Percentiles rank a stretch among this genome's conserved stretches.
These are phyloP conservation scores for Ptychobarbus kaznakovi DNA, from an alignment of 2,797 vertebrate genomes.

Conservation along the genomic window DNA sequence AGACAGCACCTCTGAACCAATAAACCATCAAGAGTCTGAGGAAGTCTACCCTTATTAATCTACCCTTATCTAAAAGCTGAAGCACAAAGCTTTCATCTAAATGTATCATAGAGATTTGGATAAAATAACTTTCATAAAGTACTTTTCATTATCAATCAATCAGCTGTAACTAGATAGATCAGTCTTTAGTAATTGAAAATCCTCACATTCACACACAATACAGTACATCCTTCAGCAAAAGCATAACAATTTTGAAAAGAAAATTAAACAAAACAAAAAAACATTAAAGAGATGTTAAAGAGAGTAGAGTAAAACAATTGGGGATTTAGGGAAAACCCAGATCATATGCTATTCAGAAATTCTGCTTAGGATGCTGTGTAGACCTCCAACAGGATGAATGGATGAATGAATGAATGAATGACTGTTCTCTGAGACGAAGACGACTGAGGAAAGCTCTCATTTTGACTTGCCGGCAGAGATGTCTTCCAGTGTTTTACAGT, in stretches of 20 bases:
- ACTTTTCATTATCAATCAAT: constrained; percentile 3
- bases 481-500: not conserved
- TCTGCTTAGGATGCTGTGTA: not conserved
- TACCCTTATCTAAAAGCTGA: not conserved
- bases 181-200: not conserved
- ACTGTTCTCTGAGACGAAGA: constrained; percentile 18
- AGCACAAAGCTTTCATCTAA: not conserved
- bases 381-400: constrained; percentile 7
- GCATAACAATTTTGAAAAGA: not conserved
- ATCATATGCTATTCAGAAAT: not conserved
- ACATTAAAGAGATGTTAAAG: not conserved
- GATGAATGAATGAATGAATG: constrained; percentile 39
- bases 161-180: not conserved
- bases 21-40: not conserved
- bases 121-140: not conserved
- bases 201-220: not conserved
- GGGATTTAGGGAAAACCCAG: not conserved
- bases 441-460: constrained; percentile 24
- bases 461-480: not conserved
- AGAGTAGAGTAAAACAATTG: not conserved
- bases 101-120: not conserved
- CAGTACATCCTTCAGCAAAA: not conserved
- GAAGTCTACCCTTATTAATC: not conserved
- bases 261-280: not conserved
- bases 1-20: not conserved